phyloP scores from a whole-genome alignment of 2,888 invertebrate species.

The Ectemnius lituratus region DNA sequence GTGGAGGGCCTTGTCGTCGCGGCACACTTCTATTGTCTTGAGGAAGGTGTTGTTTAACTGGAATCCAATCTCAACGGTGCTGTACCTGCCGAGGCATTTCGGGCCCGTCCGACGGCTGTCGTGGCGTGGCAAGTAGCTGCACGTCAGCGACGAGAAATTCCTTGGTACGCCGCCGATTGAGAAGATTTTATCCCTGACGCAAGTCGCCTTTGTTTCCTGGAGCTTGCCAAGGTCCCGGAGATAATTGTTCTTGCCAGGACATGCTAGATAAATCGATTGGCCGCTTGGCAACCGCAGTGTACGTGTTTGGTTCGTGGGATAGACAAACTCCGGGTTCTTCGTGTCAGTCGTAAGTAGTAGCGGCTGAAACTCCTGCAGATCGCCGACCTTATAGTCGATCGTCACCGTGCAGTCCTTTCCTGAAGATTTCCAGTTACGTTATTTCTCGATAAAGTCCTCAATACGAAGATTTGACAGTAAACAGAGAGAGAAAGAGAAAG shows the following conservation, averaged over 20 bases:
- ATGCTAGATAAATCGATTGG: conserved; percentile 62
- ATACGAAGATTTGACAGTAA: background rate
- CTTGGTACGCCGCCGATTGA: conserved; percentile 35
- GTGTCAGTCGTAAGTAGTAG: conserved; percentile 77
- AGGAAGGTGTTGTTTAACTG: conserved; percentile 69
- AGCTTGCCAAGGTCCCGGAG: conserved; percentile 43
- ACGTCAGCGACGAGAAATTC: conserved; percentile 68
- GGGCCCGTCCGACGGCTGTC: conserved; percentile 63
- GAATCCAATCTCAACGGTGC: conserved; percentile 76
- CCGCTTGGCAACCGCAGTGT: conserved; percentile 51
- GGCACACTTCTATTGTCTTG: conserved; percentile 75
- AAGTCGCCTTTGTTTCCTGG: conserved; percentile 49
- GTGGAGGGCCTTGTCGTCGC: conserved; percentile 71
- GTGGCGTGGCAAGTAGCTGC: conserved; percentile 68
- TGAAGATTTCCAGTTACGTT: conserved; percentile 18
- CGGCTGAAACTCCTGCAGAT: conserved; percentile 81
- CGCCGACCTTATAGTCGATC: conserved; percentile 75
- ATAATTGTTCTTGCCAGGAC: conserved; percentile 65
- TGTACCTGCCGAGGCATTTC: conserved; percentile 67
- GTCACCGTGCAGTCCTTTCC: conserved; percentile 76
- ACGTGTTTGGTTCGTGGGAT: conserved; percentile 56
- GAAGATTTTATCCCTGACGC: conserved; percentile 58
- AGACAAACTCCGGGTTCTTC: conserved; percentile 48
- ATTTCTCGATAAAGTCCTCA: background rate
- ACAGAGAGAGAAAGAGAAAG: conserved; percentile 4